Percentiles rank a stretch among this genome's conserved stretches.
Evolutionary conservation across 2,797 vertebrate genomes (phyloP).

Genomic region (Sebastes dallii): DNA sequence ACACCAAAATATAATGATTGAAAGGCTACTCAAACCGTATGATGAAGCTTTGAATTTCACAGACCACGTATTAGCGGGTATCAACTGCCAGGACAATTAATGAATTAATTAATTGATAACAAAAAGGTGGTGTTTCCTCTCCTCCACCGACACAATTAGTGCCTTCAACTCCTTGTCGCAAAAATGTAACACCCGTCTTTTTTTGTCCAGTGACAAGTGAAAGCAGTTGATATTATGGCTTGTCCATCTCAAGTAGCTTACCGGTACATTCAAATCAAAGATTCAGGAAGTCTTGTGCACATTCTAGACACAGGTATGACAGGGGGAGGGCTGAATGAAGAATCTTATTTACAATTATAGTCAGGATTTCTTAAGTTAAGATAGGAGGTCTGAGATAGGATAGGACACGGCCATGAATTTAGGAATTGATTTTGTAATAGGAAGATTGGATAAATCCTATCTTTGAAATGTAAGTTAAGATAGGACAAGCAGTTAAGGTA

Average conservation of each 20-base stretch:
- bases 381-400: background rate
- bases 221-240: background rate
- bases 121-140: too few relatives aligned
- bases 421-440: background rate
- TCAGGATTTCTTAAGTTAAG: background rate
- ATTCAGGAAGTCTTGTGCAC: too few relatives aligned
- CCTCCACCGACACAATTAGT: too few relatives aligned
- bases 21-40: too few relatives aligned
- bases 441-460: background rate
- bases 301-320: background rate
- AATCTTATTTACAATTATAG: background rate
- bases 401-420: background rate
- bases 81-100: background rate
- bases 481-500: too few relatives aligned
- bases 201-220: too few relatives aligned
- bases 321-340: background rate
- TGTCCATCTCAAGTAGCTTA: background rate
- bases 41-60: background rate
- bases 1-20: background rate
- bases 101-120: background rate
- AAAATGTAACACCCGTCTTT: too few relatives aligned
- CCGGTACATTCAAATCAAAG: background rate
- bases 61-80: background rate
- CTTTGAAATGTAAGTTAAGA: background rate
- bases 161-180: too few relatives aligned